These are phyloP conservation scores for Cheumatopsyche charites DNA, from an alignment of 1,140 invertebrate species.

Conservation along the genomic window DNA sequence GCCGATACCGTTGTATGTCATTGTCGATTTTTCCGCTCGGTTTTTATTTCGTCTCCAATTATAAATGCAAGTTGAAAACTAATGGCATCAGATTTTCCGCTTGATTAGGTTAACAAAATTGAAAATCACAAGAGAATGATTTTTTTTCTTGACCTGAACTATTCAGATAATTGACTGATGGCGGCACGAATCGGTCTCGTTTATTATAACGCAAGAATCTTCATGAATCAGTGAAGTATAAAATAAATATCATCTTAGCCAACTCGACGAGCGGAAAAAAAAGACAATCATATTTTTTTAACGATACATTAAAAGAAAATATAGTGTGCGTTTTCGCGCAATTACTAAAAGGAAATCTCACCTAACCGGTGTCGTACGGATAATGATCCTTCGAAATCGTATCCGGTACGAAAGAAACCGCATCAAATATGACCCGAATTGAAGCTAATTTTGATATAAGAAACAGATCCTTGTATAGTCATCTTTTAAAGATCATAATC, in stretches of 20 bases:
- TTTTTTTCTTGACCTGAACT: constrained; percentile 13
- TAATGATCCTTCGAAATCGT: constrained; percentile 5
- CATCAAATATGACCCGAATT: not conserved
- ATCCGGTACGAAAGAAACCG: constrained; percentile 19
- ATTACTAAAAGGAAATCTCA: constrained; percentile 3
- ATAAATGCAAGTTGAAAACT: not conserved
- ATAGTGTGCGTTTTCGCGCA: no score
- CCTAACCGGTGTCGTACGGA: not conserved
- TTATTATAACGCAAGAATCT: constrained; percentile 7
- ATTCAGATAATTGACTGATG: constrained; percentile 29
- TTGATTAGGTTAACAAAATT: constrained; percentile 34
- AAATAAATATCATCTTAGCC: no score
- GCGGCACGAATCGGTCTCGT: constrained; percentile 11
- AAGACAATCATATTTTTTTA: no score
- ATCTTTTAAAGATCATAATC: not conserved
- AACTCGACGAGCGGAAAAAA: no score
- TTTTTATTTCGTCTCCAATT: constrained; percentile 28
- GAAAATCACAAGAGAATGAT: constrained; percentile 18
- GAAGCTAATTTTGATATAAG: not conserved
- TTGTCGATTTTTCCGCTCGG: no score
- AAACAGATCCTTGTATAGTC: not conserved
- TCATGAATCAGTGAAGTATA: not conserved
- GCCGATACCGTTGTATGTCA: no score
- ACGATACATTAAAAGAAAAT: no score
- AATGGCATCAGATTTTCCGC: constrained; percentile 33